Base-by-base conservation (phyloP, 37 sponge, comb jelly and placozoan genomes). In the Hexactinellida sp. region DNA sequence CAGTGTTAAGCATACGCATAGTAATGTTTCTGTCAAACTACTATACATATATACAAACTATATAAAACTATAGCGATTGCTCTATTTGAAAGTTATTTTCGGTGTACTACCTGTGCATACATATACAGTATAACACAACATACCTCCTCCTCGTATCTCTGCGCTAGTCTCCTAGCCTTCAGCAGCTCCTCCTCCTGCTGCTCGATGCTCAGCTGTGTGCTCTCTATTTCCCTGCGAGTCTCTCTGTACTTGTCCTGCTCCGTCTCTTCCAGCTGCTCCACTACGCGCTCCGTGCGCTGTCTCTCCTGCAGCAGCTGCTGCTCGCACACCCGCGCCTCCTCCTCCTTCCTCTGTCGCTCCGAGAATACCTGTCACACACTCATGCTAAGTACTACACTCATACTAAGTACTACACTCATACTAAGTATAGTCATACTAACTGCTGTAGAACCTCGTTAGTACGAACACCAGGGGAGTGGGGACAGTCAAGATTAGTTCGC, bases 151-250 rank as follows among this genome's bases (percentile, higher is more conserved):
- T 63, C 76, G 13, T 63, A 63, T 23, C 5, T 63, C 5, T n/a
- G 76, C 3, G 76, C 76, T 63, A 63, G 76, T n/a, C 76, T 63
- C 76, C 76, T 63, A 63, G 76, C 76, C 34, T 63, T 63, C 76
- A 25, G 34, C 34, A 63, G 76, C 76, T 63, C 19, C 34, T 63
- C 76, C 13, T 63, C 76, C 34, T 63, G 76, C 30, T 63, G 76
- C 1, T 63, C 76, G 13, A 63, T 63, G 34, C 34, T 63, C 76
- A 21, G 76, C 76, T 63, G 76, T 23, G 3, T 10, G 3, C 3
- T 1, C 13, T 63, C 76, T 63, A 63, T 63, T n/a, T 63, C 76
- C 13, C 76, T 23, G 3, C 76, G 21, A 3, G 13, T 10, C 5
- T 63, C 76, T 63, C 76, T 63, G 76, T 63, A 63, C 76, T 63